These are phyloP conservation scores for Andrena haemorrhoa DNA, from an alignment of 2,888 invertebrate species.

Conservation along the genomic window DNA sequence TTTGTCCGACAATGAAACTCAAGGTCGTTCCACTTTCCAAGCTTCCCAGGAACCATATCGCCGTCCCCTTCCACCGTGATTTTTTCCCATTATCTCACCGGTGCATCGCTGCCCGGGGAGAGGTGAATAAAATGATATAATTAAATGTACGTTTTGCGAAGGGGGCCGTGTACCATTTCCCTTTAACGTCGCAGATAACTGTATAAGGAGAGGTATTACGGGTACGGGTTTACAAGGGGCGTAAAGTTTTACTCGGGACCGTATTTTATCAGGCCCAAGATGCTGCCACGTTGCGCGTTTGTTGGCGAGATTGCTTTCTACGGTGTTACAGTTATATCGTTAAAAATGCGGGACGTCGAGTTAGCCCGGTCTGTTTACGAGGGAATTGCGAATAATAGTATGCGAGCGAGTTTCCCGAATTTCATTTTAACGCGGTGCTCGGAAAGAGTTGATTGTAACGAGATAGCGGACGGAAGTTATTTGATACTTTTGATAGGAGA, in stretches of 20 bases:
- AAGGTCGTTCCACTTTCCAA: conserved; percentile 83
- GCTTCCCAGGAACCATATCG: conserved; percentile 54
- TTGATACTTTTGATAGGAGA: background rate
- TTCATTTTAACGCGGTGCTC: background rate
- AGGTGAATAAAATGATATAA: conserved; percentile 52
- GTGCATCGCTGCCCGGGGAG: conserved; percentile 22
- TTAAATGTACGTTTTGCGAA: conserved; percentile 50
- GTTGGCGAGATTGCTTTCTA: conserved; percentile 35
- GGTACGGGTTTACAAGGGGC: conserved; percentile 37
- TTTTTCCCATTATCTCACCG: conserved; percentile 54
- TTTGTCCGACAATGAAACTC: conserved; percentile 76
- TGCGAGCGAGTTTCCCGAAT: background rate
- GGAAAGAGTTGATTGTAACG: background rate
- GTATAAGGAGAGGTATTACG: conserved; percentile 50
- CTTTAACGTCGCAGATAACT: conserved; percentile 51
- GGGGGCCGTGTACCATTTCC: conserved; percentile 52
- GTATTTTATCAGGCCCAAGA: conserved; percentile 27
- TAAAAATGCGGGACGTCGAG: conserved; percentile 6
- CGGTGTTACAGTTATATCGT: conserved; percentile 30
- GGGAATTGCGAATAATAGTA: background rate
- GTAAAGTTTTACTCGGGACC: conserved; percentile 44
- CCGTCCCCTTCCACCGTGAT: conserved; percentile 31
- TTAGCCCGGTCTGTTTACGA: background rate
- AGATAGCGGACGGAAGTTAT: background rate
- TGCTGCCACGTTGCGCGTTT: background rate